Evolutionary conservation across 2,888 invertebrate genomes (phyloP).

Genomic region (Apamea monoglypha): DNA sequence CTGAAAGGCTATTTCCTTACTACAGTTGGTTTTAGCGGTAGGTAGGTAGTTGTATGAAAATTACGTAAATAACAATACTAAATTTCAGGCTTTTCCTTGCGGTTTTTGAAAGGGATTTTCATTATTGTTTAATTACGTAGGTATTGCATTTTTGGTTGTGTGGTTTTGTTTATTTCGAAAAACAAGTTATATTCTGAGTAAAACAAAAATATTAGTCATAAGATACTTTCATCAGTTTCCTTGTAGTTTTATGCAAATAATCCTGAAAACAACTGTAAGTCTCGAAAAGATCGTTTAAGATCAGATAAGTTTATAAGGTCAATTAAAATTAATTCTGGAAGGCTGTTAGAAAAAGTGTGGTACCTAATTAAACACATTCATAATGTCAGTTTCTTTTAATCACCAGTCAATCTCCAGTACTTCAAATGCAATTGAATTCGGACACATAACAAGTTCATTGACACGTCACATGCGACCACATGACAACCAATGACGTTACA

Average conservation of each 20-base stretch:
- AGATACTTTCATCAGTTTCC: not conserved
- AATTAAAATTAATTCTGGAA: not conserved
- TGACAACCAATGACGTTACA: constrained; percentile 75
- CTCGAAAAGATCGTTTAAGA: not conserved
- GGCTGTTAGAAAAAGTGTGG: not conserved
- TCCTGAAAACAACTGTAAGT: not conserved
- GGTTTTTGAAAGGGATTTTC: not conserved
- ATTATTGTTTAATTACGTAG: not conserved
- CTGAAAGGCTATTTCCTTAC: not conserved
- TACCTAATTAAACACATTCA: constrained; percentile 22
- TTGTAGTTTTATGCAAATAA: not conserved
- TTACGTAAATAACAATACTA: not conserved
- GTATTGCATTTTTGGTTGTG: not conserved
- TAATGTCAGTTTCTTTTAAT: constrained; percentile 35
- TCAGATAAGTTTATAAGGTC: not conserved
- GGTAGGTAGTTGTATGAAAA: not conserved
- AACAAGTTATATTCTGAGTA: not conserved
- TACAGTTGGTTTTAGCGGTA: not conserved
- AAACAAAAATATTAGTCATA: not conserved
- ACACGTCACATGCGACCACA: constrained; percentile 80
- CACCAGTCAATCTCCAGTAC: constrained; percentile 68
- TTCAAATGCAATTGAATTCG: constrained; percentile 77
- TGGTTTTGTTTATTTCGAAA: not conserved
- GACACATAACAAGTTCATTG: constrained; percentile 81
- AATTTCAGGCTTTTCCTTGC: constrained; percentile 4